These are phyloP conservation scores for Monochamus alternatus DNA, from an alignment of 2,888 invertebrate species.

Conservation along the genomic window DNA sequence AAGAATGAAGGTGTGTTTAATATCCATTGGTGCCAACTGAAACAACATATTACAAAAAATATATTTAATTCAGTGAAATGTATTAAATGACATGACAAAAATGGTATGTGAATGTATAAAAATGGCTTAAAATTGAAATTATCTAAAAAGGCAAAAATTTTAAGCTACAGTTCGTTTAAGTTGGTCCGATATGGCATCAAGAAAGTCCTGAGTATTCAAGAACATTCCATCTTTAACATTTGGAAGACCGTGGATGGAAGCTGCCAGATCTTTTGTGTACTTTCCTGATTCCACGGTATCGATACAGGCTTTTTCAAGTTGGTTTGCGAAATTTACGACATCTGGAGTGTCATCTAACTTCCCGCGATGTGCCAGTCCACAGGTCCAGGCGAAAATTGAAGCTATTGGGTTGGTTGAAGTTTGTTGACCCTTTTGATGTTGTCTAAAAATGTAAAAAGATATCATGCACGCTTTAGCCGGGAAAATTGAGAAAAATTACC, in stretches of 20 bases:
- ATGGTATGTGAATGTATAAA: conserved; percentile 20
- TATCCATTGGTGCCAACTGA: background rate
- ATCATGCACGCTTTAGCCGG: no score
- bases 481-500: conserved; percentile 62
- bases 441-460: conserved; percentile 73
- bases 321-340: conserved; percentile 80
- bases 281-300: conserved; percentile 87
- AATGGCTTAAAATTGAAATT: conserved; percentile 22
- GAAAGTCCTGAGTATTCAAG: conserved; percentile 89
- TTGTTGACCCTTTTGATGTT: conserved; percentile 88
- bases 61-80: conserved; percentile 16
- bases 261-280: conserved; percentile 89
- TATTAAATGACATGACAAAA: conserved; percentile 20
- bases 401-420: conserved; percentile 95
- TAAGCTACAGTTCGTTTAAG: conserved; percentile 71
- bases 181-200: conserved; percentile 85
- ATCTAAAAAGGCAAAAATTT: conserved; percentile 6
- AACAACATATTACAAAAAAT: conserved; percentile 30
- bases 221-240: conserved; percentile 89
- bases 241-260: conserved; percentile 87
- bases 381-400: conserved; percentile 93
- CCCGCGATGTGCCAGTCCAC: conserved; percentile 88
- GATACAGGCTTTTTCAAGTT: conserved; percentile 87
- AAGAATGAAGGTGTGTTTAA: no score
- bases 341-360: conserved; percentile 86